phyloP scores from a whole-genome alignment of 2,888 invertebrate species.

The Barypeithes pellucidus region DNA sequence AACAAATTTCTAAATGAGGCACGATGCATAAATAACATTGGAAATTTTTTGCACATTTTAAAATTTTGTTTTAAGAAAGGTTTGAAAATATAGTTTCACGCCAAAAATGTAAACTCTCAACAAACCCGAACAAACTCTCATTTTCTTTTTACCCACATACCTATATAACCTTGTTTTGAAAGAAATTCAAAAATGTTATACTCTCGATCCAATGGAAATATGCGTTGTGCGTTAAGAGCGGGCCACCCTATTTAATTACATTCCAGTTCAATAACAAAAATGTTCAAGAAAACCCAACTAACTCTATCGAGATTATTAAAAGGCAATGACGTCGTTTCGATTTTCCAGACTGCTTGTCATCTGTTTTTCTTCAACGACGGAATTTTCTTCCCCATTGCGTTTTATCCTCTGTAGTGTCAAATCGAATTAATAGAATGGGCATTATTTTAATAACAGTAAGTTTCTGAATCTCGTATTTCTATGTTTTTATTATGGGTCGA shows the following conservation, averaged over 20 bases:
- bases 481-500: neutral
- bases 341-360: slow-evolving; percentile 58
- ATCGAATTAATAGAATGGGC: slow-evolving; percentile 13
- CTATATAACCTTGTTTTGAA: too few species aligned
- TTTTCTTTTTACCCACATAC: too few species aligned
- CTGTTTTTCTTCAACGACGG: slow-evolving; percentile 64
- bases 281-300: slow-evolving; percentile 32
- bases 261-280: slow-evolving; percentile 9
- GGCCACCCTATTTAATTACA: neutral
- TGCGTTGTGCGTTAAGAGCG: too few species aligned
- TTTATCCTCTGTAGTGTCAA: slow-evolving; percentile 34
- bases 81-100: too few species aligned
- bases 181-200: too few species aligned
- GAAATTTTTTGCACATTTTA: too few species aligned
- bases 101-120: too few species aligned
- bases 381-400: slow-evolving; percentile 63
- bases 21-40: too few species aligned
- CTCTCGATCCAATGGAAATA: too few species aligned
- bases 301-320: slow-evolving; percentile 49
- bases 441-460: neutral
- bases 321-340: slow-evolving; percentile 47
- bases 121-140: too few species aligned
- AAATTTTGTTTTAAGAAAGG: too few species aligned
- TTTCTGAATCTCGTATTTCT: neutral
- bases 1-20: too few species aligned